A percentile compares a stretch with the other conserved stretches of the same genome.
phyloP scores from a whole-genome alignment of 2,888 invertebrate genomes.

The Sarcophaga caerulescens region DNA sequence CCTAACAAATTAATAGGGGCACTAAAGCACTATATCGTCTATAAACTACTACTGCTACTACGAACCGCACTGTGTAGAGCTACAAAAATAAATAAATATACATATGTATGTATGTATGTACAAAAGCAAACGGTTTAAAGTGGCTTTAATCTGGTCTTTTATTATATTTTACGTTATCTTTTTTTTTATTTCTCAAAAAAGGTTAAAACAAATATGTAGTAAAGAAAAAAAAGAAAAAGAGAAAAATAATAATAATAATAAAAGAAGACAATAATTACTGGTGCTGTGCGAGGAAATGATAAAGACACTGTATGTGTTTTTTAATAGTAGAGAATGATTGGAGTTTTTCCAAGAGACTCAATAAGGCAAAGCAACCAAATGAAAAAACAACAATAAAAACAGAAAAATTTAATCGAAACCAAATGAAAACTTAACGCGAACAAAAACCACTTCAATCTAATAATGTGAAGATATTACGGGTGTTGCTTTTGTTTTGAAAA shows the following conservation, averaged over 20 bases:
- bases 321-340: too few species aligned
- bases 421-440: background rate
- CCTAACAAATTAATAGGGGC: conserved; percentile 49
- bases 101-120: too few species aligned
- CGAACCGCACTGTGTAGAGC: background rate
- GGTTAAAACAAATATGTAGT: conserved; percentile 35
- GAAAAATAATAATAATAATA: too few species aligned
- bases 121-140: conserved; percentile 1
- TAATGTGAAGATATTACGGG: conserved; percentile 15
- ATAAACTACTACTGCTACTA: too few species aligned
- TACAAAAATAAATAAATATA: conserved; percentile 18
- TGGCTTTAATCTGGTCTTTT: conserved; percentile 38
- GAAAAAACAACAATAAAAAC: background rate
- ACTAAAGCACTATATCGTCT: conserved; percentile 20
- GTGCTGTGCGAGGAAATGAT: too few species aligned
- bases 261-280: too few species aligned
- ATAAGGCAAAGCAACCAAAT: conserved; percentile 12
- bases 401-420: conserved; percentile 3
- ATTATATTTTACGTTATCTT: too few species aligned
- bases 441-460: conserved; percentile 30
- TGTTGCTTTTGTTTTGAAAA: too few species aligned
- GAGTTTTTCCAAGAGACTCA: conserved; percentile 11
- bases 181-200: background rate
- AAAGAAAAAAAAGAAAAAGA: too few species aligned
- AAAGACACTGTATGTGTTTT: too few species aligned